phyloP scores from a whole-genome alignment of 2,113 vertebrate species.

The Typhlomys cinereus region DNA sequence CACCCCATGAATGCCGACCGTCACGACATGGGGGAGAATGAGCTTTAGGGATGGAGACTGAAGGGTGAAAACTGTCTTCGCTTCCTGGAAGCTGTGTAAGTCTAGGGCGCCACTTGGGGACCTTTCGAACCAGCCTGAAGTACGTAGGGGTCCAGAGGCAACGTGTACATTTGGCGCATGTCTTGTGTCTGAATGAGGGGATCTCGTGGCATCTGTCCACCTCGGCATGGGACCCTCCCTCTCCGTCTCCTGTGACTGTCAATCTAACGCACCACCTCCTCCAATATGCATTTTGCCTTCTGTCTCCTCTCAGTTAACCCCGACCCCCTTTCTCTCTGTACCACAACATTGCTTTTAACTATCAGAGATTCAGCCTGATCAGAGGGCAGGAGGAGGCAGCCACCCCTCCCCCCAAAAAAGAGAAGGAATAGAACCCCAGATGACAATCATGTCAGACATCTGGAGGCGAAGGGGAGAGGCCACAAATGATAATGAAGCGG shows the following conservation, averaged over 20 bases:
- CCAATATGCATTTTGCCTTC: neutral
- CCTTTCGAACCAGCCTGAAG: rapidly evolving
- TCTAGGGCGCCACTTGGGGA: rapidly evolving
- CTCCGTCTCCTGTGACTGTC: rapidly evolving
- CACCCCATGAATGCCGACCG: neutral
- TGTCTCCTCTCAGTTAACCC: neutral
- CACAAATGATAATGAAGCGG: neutral
- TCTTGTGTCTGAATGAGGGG: neutral
- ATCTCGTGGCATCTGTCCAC: neutral
- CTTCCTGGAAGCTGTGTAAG: neutral
- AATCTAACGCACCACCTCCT: neutral
- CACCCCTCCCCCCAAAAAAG: neutral
- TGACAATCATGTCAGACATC: neutral
- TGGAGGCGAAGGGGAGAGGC: constrained; percentile 19
- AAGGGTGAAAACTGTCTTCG: neutral
- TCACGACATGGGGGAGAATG: rapidly evolving
- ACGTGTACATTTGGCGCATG: rapidly evolving
- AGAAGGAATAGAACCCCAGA: neutral
- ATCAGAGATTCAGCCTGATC: neutral
- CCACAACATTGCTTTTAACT: neutral
- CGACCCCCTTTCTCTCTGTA: neutral
- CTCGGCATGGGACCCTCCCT: neutral
- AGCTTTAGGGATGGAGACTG: too few relatives aligned
- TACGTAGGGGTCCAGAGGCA: too few relatives aligned
- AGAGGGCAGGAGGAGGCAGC: neutral